Base-by-base conservation (phyloP, 2,113 vertebrate species). In the Misgurnus anguillicaudatus region DNA sequence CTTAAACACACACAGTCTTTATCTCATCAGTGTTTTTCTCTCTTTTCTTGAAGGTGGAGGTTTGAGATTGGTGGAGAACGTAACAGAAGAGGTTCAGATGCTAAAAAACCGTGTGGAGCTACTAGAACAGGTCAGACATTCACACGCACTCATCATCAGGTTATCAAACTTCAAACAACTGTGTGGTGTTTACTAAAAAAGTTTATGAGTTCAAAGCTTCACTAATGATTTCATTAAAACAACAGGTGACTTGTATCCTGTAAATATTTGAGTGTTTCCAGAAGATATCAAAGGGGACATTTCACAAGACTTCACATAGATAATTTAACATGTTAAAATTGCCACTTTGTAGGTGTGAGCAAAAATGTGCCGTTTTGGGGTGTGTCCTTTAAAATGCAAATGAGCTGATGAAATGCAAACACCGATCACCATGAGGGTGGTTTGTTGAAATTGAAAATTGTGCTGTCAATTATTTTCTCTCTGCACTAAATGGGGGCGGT, bases 41-140 rank as follows among this genome's bases (percentile, higher is more conserved):
- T 7, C 84, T 21, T 86, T 57, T 84, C 17, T 82, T 76, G 5
- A 84, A 92, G 91, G 86, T 85, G 88, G 79, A 84, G 60, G 71
- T 24, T 74, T 86, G 85, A 89, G 83, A 62, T 16, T 64, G 7
- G 82, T 80, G 78, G 79, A 90, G 48, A 88, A 90, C 3, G 87
- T 93, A 81, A 91, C 91, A 39, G 94, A 95, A 72, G 96, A 98
- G 75, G 88, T 98, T 6, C 76, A 87, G 68, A 93, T 88, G 19
- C 90, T 99, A 60, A 94, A 82, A 87, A 87, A 86, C 66, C 89
- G 95, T 89, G 92, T 98, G 4, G 93, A 95, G 42, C 83, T 93
- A 0, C 90, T 99, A 75, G 97, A 99, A 87, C 93, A 95, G 92
- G 94, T 92, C 68, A 45, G 51, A 41, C 10, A 19, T 19, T 5